A percentile compares a stretch with the other conserved stretches of the same genome.
phyloP scores from a whole-genome alignment of 2,888 invertebrate genomes.

The Branchinecta sandiegonensis region DNA sequence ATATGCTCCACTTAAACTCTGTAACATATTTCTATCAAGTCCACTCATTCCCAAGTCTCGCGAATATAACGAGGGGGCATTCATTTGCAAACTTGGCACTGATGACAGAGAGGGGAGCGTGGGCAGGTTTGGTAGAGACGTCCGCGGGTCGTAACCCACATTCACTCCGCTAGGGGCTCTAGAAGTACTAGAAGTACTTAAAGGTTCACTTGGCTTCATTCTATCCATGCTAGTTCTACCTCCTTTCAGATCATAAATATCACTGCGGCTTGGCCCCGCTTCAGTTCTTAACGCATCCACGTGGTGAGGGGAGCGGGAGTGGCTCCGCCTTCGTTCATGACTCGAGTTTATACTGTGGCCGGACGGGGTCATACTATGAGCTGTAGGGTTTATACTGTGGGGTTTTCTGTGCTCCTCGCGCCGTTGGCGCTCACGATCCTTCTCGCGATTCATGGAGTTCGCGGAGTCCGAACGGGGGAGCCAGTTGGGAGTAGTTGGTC shows the following conservation, averaged over 20 bases:
- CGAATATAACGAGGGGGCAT: background rate
- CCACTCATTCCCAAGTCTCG: conserved; percentile 2
- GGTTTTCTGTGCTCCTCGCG: conserved; percentile 1
- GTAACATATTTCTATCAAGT: conserved; percentile 7
- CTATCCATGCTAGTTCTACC: conserved; percentile 8
- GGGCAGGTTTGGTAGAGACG: background rate
- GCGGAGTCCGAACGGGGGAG: background rate
- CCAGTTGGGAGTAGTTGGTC: background rate
- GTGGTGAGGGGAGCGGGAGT: background rate
- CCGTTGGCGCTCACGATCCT: background rate
- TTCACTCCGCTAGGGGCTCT: background rate
- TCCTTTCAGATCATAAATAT: conserved; percentile 12
- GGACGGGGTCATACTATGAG: background rate
- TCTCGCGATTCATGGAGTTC: background rate
- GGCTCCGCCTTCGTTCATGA: background rate
- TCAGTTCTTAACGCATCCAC: background rate
- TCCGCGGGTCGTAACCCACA: background rate
- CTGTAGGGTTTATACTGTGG: background rate
- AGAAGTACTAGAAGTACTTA: background rate
- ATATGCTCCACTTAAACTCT: background rate
- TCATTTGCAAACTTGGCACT: background rate
- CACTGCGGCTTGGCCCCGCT: conserved; percentile 3
- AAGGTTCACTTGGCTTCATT: background rate
- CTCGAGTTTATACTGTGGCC: background rate
- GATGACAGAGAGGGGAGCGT: background rate